phyloP scores from a whole-genome alignment of 2,888 invertebrate genomes.

The Rhingia rostrata region DNA sequence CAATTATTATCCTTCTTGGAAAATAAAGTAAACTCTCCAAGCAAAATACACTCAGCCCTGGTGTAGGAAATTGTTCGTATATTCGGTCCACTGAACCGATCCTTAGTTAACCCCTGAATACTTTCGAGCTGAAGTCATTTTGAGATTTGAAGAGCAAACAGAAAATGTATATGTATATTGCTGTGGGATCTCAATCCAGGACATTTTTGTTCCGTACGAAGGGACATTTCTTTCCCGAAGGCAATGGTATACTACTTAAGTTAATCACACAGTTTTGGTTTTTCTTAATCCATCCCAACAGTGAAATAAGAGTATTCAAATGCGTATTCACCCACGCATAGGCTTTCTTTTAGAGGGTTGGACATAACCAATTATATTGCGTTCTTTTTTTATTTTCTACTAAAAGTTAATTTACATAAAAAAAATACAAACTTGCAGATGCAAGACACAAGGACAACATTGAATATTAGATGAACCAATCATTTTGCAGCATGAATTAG shows the following conservation, averaged over 20 bases:
- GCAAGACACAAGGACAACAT: neutral
- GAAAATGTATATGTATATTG: conserved; percentile 26
- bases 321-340: conserved; percentile 25
- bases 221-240: conserved; percentile 21
- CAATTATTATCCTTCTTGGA: conserved; percentile 14
- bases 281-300: conserved; percentile 58
- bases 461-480: conserved; percentile 4
- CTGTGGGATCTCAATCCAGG: conserved; percentile 56
- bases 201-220: conserved; percentile 16
- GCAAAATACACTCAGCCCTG: neutral
- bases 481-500: neutral
- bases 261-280: conserved; percentile 56
- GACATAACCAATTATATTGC: conserved; percentile 51
- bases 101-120: conserved; percentile 28
- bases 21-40: neutral
- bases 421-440: conserved; percentile 26
- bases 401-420: conserved; percentile 58
- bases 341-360: conserved; percentile 16
- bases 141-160: conserved; percentile 18
- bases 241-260: conserved; percentile 51
- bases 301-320: conserved; percentile 51
- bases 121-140: conserved; percentile 25
- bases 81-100: conserved; percentile 48
- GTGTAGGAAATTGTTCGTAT: conserved; percentile 16
- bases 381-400: conserved; percentile 44